phyloP scores from a whole-genome alignment of 2,797 vertebrate species.

The Mormyrus proboscirostris region DNA sequence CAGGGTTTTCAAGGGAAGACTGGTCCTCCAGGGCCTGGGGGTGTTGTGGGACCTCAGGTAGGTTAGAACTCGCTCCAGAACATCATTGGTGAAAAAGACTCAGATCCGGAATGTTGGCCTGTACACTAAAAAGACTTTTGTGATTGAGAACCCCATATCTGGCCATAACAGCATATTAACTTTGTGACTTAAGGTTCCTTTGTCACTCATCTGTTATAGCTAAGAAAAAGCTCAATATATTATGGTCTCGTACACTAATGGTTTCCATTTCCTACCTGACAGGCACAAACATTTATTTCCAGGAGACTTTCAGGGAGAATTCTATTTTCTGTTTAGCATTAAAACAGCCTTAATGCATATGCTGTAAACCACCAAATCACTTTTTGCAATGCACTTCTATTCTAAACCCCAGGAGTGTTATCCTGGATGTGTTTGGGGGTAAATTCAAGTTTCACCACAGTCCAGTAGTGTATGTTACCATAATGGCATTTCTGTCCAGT shows the following conservation, averaged over 20 bases:
- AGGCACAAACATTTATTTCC: slow-evolving; percentile 4
- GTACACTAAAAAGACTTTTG: no score
- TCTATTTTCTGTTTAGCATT: not conserved
- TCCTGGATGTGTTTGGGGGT: not conserved
- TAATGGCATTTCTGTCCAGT: not conserved
- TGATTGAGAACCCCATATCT: not conserved
- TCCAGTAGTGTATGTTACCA: not conserved
- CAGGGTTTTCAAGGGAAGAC: slow-evolving; percentile 99
- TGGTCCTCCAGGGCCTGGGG: slow-evolving; percentile 92
- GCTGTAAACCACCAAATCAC: not conserved
- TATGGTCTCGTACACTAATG: not conserved
- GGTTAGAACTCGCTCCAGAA: not conserved
- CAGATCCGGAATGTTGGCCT: not conserved
- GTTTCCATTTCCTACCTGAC: not conserved
- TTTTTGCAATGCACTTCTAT: not conserved
- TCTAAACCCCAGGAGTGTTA: not conserved
- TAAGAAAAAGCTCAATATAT: not conserved
- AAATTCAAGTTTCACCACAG: not conserved
- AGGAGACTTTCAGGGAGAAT: slow-evolving; percentile 3
- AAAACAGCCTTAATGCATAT: not conserved
- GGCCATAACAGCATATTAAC: not conserved
- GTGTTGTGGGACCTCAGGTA: slow-evolving; percentile 97
- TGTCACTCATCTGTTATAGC: not conserved
- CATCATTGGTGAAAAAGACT: not conserved
- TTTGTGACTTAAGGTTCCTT: not conserved